These are phyloP conservation scores for Nicator chloris DNA, from an alignment of 2,113 vertebrate genomes.

Conservation along the genomic window DNA sequence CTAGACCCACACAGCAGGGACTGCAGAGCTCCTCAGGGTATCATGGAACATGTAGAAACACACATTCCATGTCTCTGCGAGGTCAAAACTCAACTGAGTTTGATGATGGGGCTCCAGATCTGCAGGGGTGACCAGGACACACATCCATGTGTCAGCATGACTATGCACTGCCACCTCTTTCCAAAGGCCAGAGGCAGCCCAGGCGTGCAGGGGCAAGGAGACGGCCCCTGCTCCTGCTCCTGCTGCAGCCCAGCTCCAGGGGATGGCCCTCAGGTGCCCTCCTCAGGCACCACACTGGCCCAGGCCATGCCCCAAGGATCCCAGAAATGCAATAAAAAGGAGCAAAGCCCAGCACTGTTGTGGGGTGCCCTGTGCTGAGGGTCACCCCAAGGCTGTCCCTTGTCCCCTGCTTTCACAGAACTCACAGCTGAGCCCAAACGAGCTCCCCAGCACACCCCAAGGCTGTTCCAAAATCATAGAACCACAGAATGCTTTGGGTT, in stretches of 20 bases:
- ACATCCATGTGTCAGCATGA: fast-evolving
- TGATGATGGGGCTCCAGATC: neutral
- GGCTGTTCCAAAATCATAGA: neutral
- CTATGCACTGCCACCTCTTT: fast-evolving
- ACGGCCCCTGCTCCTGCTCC: neutral
- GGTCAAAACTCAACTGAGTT: neutral
- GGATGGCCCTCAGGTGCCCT: neutral
- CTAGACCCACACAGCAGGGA: neutral
- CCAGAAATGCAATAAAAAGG: neutral
- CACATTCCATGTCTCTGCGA: neutral
- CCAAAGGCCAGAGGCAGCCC: neutral
- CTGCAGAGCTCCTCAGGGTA: neutral
- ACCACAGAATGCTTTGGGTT: neutral
- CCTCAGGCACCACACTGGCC: neutral
- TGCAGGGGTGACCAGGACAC: neutral
- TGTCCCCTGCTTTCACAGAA: neutral
- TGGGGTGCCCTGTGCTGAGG: neutral
- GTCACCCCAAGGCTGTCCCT: neutral
- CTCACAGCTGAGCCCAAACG: fast-evolving
- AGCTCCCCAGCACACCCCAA: neutral
- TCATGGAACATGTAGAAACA: neutral
- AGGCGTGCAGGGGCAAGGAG: neutral
- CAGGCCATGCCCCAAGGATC: neutral
- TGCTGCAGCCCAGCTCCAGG: neutral
- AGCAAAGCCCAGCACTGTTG: fast-evolving